These are phyloP conservation scores for Troides helena DNA, from an alignment of 2,888 invertebrate genomes.

Conservation along the genomic window DNA sequence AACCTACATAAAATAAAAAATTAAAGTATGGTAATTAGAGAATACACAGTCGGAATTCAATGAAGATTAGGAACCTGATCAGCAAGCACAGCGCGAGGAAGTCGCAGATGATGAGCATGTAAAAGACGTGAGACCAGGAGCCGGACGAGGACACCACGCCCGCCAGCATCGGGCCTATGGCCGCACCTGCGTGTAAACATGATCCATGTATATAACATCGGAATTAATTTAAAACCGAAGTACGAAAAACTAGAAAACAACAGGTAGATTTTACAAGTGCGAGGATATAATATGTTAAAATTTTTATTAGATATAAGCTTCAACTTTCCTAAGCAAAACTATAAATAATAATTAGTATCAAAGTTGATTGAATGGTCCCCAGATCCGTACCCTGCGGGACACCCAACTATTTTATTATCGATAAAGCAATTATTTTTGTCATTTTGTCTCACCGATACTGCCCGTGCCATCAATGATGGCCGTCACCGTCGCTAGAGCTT, in stretches of 20 bases:
- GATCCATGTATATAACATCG: no score
- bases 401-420: background rate
- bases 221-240: no score
- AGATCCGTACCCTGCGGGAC: background rate
- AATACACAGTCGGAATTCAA: no score
- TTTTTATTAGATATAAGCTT: no score
- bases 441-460: conserved; percentile 83
- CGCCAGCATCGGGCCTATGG: conserved; percentile 94
- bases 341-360: no score
- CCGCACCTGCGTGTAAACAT: conserved; percentile 84
- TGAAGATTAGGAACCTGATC: conserved; percentile 54
- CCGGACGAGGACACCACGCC: conserved; percentile 87
- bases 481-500: conserved; percentile 97
- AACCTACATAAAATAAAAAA: no score
- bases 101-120: conserved; percentile 93
- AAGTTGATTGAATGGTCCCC: background rate
- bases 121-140: conserved; percentile 91
- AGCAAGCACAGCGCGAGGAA: conserved; percentile 87
- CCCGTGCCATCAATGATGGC: conserved; percentile 99
- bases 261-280: no score
- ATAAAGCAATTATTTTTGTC: background rate
- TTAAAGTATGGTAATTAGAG: no score
- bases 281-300: no score
- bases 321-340: no score
- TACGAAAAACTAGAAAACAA: no score